Evolutionary conservation across 2,797 vertebrate genomes (phyloP).

Genomic region (Ambastaia sidthimunki): DNA sequence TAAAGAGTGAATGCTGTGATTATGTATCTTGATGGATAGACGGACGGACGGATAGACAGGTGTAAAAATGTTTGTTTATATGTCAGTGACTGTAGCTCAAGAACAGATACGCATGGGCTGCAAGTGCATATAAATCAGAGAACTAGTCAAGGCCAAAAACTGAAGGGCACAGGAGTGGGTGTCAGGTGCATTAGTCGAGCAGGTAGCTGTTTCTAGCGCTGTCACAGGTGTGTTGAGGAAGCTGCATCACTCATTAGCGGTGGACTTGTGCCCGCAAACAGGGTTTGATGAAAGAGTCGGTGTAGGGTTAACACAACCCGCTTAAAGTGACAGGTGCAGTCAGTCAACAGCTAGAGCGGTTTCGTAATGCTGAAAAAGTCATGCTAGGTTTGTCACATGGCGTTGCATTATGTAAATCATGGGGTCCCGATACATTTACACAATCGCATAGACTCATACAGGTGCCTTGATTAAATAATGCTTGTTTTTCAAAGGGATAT

Average conservation of each 20-base stretch:
- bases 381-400: too few species aligned
- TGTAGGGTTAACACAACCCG: slow-evolving; percentile 13
- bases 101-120: not conserved
- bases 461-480: not conserved
- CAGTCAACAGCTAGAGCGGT: not conserved
- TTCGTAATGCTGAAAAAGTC: not conserved
- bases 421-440: not conserved
- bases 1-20: slow-evolving; percentile 1
- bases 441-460: too few species aligned
- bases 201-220: not conserved
- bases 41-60: not conserved
- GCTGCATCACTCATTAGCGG: slow-evolving; percentile 1
- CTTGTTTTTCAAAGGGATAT: not conserved
- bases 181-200: slow-evolving; percentile 2
- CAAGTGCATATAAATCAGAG: not conserved
- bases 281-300: slow-evolving; percentile 21
- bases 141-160: not conserved
- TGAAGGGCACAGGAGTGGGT: not conserved
- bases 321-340: slow-evolving; percentile 11
- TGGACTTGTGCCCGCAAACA: not conserved
- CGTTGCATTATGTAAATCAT: not conserved
- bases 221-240: slow-evolving; percentile 19
- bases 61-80: not conserved
- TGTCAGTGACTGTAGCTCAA: not conserved
- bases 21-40: not conserved